Evolutionary conservation across 2,113 vertebrate genomes (phyloP), one percentile per base, ranked within the genome.

Genomic region (Fulmarus glacialis): DNA sequence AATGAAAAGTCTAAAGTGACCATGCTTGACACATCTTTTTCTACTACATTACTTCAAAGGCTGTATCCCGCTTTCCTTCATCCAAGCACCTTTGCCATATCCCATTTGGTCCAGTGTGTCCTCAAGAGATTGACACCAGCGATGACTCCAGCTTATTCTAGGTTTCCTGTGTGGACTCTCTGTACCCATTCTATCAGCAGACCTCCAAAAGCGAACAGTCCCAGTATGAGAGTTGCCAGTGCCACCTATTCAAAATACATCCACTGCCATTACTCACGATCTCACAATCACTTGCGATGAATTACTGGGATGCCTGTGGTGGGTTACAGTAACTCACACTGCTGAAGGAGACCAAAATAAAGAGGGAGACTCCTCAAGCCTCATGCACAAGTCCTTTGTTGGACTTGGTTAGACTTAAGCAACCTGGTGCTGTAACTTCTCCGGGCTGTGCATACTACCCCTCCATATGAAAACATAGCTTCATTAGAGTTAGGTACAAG

Each of bases 271-370:
- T 48, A 32, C 45, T 72, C 15, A 8, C 21, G 8, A 1, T 9
- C 27, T 58, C 56, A 12, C n/a, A 2, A 4, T 10, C 40, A 10
- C 15, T 12, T 2, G 2, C 38, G 34, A 6, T 2, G 10, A 67
- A 9, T 18, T 16, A 13, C 18, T 20, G 17, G 20, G 8, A 38
- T 32, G 32, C 23, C 58, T 1, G 1, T 17, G 26, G 11, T 1
- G 30, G 34, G 16, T 34, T 40, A 6, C 52, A 62, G 26, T 21
- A 60, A 32, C 43, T 47, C 50, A 26, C 21, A 7, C 38, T 34
- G 8, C 67, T 24, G 45, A 40, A 42, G 56, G 38, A 40, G 8
- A 27, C 22, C 13, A 30, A 15, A 18, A 2, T 1, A 4, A 82
- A 40, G 43, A 84, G 36, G 56, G 63, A 8, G 3, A 10, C 26